phyloP scores from a whole-genome alignment of 2,797 vertebrate genomes.

The Alcedo quadribrachys region DNA sequence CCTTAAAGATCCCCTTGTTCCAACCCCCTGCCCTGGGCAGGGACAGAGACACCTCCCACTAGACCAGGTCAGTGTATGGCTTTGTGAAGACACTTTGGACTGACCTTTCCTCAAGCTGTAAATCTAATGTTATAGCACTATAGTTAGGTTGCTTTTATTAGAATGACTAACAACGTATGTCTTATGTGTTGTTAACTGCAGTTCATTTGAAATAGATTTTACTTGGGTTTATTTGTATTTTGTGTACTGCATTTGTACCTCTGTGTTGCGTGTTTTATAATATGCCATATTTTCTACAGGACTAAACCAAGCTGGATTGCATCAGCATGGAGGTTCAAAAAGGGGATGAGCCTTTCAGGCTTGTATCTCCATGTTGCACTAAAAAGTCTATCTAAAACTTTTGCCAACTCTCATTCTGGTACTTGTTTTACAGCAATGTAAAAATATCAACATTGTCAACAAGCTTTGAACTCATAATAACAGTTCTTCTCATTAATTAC shows the following conservation, averaged over 20 bases:
- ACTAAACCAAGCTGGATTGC: background rate
- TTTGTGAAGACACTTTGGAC: fast-evolving
- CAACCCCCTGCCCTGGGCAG: background rate
- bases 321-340: background rate
- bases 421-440: background rate
- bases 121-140: background rate
- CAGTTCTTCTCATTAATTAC: background rate
- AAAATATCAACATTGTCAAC: background rate
- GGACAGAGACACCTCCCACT: background rate
- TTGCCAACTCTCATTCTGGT: background rate
- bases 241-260: background rate
- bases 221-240: background rate
- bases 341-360: background rate
- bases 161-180: background rate
- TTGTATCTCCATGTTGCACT: background rate
- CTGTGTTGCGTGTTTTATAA: background rate
- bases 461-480: background rate
- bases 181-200: background rate
- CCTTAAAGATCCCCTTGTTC: background rate
- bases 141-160: conserved; percentile 22
- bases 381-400: background rate
- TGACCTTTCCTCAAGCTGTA: conserved; percentile 13
- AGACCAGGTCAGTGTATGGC: background rate
- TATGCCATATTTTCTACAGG: background rate
- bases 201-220: background rate